phyloP scores from a whole-genome alignment of 2,113 vertebrate species.

The Callaeas wilsoni region DNA sequence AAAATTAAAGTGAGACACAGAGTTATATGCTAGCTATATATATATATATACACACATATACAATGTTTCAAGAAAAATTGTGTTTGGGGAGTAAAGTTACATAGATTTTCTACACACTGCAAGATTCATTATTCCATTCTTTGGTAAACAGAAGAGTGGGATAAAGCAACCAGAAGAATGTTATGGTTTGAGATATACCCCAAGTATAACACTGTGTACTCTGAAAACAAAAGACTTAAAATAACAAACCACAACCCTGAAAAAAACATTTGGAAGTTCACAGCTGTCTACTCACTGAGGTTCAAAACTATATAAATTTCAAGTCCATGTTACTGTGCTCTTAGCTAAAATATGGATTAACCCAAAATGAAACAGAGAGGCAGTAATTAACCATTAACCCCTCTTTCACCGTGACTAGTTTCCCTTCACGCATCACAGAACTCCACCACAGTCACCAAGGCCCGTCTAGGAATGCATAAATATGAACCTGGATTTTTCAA shows the following conservation, averaged over 20 bases:
- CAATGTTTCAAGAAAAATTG: neutral
- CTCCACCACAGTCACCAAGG: too few species aligned
- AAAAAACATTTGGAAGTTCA: neutral
- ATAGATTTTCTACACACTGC: neutral
- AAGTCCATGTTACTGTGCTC: neutral
- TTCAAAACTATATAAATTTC: neutral
- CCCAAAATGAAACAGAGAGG: neutral
- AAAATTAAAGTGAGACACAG: neutral
- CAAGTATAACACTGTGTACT: neutral
- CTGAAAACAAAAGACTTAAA: neutral
- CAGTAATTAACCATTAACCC: too few species aligned
- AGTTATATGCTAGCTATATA: neutral
- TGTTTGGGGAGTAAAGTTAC: neutral
- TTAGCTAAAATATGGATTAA: neutral
- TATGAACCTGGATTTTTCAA: rapidly evolving
- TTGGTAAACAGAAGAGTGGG: neutral
- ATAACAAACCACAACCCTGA: neutral
- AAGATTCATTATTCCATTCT: neutral
- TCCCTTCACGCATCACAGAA: too few species aligned
- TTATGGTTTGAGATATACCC: neutral
- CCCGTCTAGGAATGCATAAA: rapidly evolving
- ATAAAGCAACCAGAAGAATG: neutral
- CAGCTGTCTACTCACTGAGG: neutral
- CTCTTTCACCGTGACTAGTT: rapidly evolving
- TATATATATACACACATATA: neutral